These are phyloP conservation scores for Drosophila suboccidentalis DNA, from an alignment of 2,888 invertebrate species.

Conservation along the genomic window DNA sequence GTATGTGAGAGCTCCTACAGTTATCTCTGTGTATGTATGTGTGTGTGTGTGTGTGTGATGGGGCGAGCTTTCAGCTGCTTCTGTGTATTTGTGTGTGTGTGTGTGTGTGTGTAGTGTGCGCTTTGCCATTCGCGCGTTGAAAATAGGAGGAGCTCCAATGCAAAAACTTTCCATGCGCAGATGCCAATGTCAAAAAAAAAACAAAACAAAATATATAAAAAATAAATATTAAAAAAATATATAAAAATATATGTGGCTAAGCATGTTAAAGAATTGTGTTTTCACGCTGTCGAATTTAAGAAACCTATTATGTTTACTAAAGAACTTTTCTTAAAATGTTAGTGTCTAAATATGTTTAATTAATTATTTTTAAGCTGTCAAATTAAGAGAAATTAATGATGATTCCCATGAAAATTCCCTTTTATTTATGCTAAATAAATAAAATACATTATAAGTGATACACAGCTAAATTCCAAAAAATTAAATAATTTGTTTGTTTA, in stretches of 20 bases:
- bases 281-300: background rate
- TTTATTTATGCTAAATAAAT: too few relatives aligned
- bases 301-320: background rate
- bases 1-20: constrained; percentile 71
- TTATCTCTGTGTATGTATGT: constrained; percentile 7
- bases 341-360: too few relatives aligned
- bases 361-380: background rate
- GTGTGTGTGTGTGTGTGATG: constrained; percentile 37
- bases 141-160: constrained; percentile 83
- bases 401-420: too few relatives aligned
- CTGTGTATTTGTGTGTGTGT: constrained; percentile 32
- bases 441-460: background rate
- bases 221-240: constrained; percentile 22
- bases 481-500: too few relatives aligned
- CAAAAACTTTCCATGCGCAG: constrained; percentile 78
- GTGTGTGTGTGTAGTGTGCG: constrained; percentile 60
- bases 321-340: background rate
- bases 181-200: constrained; percentile 42
- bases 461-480: background rate
- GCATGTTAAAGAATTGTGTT: background rate
- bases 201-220: constrained; percentile 27
- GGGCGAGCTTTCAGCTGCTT: constrained; percentile 31
- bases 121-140: constrained; percentile 82
- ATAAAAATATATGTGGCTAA: constrained; percentile 14
- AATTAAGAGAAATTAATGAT: background rate